Base-by-base conservation (phyloP, 92 coral and sea anemone species). In the Scolanthus callimorphus region DNA sequence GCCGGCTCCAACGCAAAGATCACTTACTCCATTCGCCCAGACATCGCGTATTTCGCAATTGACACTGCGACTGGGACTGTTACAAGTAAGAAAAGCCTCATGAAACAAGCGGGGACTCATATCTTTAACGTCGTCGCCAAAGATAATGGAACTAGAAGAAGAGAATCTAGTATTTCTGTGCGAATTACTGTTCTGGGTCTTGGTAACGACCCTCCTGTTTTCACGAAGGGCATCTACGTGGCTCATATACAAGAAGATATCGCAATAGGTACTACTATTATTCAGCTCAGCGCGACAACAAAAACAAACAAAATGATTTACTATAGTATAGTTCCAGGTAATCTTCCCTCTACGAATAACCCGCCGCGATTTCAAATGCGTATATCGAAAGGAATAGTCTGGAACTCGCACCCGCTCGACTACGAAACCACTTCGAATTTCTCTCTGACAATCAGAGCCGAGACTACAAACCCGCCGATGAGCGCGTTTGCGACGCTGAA, bases 381-480 rank as follows among this genome's bases (percentile, higher is more conserved):
- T 1, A 70, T 81, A 20, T 41, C 37, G 0, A 19, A 63, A 19
- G 99, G 99, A n/a, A 63, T 48, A 9, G 74, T 94, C 0, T 44
- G 46, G 26, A 73, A 78, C 3, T 25, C 25, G 1, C 65, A 79
- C 13, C 10, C 39, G 58, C 87, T 94, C 22, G 99, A 94, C 71
- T 83, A 86, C 73, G 96, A 94, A 46, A 55, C 63, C 21, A 75
- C 92, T n/a, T 65, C 90, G 3, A 85, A 83, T 43, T 88, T 80
- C 59, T 84, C 96, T 12, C 55, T 94, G 55, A 85, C 80, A 2
- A 78, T 94, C 23, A 89, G 78, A 11, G 99, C 99, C 1, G 78
- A 82, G 51, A 89, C 68, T 24, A 60, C 79, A 4, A 66, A 70
- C 45, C 91, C 85, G 1, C 91, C 85, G 3, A 85, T 85, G 8